Evolutionary conservation across 2,797 vertebrate genomes (phyloP), one percentile per base, ranked within the genome.

Genomic region (Poecilia wingei): DNA sequence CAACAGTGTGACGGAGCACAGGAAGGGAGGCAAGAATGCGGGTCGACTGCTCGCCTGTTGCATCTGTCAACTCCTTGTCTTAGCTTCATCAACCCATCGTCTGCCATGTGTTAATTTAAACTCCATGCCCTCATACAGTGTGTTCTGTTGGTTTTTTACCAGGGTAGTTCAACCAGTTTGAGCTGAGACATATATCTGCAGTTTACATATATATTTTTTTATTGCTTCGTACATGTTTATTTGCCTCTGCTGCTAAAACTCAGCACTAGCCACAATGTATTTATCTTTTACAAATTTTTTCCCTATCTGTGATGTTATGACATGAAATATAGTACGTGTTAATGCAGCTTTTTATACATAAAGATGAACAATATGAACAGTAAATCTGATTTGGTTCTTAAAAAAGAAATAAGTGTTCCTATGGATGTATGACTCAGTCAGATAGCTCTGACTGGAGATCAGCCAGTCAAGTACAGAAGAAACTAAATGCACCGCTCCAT

Each of bases 1-100:
- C 78, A 57, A 69, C 28, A 83, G 84, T 81, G 79, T 49, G 84
- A 84, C 84, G 76, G 91, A 78, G 85, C 78, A 18, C 57, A 72
- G 81, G 76, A 51, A 76, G 49, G 39, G 33, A 28, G 22, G 68
- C 68, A 92, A 87, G 89, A 95, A 95, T 94, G 94, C 82, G 75
- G 93, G 69, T 88, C 5, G 78, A 94, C 93, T 64, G 76, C 68
- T 20, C 14, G 68, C 12, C 90, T 91, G 87, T 87, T 57, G 77
- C 25, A 73, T 88, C 90, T 86, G 87, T 92, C 88, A 89, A 73
- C 90, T 91, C 71, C 79, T 90, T 77, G 82, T 89, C 78, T 77
- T 84, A 46, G 49, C 33, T 28, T 36, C 51, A n/a, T n/a, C 33
- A 71, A n/a, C 70, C 33, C 18, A 77, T 75, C 75, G 46, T 72